phyloP scores from a whole-genome alignment of 2,113 vertebrate species.

The Phyllostomus discolor region DNA sequence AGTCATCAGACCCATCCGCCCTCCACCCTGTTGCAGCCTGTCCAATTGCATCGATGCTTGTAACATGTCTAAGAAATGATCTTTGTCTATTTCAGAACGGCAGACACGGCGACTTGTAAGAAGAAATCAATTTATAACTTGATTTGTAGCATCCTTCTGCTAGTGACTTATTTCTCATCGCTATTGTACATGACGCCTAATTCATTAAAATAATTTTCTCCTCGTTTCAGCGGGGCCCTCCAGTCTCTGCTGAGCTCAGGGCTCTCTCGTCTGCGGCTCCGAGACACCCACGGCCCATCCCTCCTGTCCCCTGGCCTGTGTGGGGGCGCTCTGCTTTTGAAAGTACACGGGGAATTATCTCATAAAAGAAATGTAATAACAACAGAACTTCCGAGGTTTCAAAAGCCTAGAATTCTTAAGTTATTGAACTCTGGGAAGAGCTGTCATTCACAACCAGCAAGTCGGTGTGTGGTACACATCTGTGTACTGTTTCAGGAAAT shows the following conservation, averaged over 20 bases:
- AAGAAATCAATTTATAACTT: conserved; percentile 37
- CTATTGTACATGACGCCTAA: neutral
- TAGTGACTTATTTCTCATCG: neutral
- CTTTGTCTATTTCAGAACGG: conserved; percentile 40
- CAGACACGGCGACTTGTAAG: conserved; percentile 12
- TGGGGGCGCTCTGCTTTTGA: conserved; percentile 43
- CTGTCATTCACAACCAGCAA: conserved; percentile 67
- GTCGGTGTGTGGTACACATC: conserved; percentile 74
- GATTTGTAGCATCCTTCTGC: conserved; percentile 30
- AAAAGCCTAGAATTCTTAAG: conserved; percentile 50
- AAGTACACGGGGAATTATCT: conserved; percentile 45
- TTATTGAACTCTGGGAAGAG: conserved; percentile 72
- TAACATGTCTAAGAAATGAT: conserved; percentile 44
- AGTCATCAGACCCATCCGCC: neutral
- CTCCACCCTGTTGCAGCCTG: neutral
- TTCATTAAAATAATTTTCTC: conserved; percentile 14
- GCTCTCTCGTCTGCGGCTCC: neutral
- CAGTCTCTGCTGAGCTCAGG: neutral
- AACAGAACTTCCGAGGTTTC: conserved; percentile 73
- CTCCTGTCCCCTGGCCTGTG: neutral
- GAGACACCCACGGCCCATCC: neutral
- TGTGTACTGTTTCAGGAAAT: conserved; percentile 74
- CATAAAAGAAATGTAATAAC: conserved; percentile 54
- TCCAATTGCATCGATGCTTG: conserved; percentile 12
- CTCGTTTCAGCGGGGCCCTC: neutral